Evolutionary conservation across 2,797 vertebrate species (phyloP), one percentile per base, ranked within the genome.

Genomic region (Sandelia bainsii): DNA sequence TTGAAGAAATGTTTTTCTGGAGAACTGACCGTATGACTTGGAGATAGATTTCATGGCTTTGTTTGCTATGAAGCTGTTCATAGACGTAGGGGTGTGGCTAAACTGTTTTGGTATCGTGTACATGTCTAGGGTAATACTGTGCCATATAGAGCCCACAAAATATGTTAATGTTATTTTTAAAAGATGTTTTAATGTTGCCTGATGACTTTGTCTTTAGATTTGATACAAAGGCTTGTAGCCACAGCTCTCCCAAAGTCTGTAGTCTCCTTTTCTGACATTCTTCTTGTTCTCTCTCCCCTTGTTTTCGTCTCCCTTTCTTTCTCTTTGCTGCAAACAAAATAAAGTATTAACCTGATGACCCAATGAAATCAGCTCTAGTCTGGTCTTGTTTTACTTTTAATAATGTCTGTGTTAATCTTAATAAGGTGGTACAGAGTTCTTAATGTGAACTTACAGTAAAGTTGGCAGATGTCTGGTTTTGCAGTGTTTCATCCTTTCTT

Each of bases 311-410:
- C 87, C 88, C 77, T 88, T 89, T 92, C 83, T 94, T 91, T 93
- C 93, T 94, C 91, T 93, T 93, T 89, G 92, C 93, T 94, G 94
- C 94, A 95, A 95, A 93, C 92, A 93, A 93, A 95, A 95, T 95
- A 95, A 95, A 95, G 93, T 95, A 95, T 95, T 95, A 95, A 95
- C 94, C 95, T 94, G 94, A 94, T 93, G 93, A 94, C 91, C 92
- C 92, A 92, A 92, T 81, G 66, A 87, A 86, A 87, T 72, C 67
- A 66, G 80, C 60, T 69, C 42, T 63, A 40, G 68, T 70, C 73
- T 85, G 67, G 81, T 79, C 58, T 86, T 46, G 52, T 29, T 69
- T 32, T 45, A 27, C 53, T 49, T 42, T 52, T 25, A 19, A 16
- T 13, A 1, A 63, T 51, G 23, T 51, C 22, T 72, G 39, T 54